Evolutionary conservation across 2,888 invertebrate species (phyloP).

Genomic region (Cabera pusaria): DNA sequence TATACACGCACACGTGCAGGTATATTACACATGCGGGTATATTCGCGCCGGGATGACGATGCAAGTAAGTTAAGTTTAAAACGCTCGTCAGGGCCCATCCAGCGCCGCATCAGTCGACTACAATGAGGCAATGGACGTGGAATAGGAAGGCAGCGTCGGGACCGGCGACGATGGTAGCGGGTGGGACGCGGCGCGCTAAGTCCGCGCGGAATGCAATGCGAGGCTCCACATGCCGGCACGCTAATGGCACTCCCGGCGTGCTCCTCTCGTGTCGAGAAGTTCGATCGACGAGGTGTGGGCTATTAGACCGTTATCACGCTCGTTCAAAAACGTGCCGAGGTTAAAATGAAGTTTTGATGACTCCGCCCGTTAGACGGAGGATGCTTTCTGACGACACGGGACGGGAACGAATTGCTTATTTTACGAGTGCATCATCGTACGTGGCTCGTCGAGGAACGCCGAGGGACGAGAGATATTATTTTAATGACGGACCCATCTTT

Average conservation of each 20-base stretch:
- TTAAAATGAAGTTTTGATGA: constrained; percentile 32
- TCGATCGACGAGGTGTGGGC: constrained; percentile 25
- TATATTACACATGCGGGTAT: too few relatives aligned
- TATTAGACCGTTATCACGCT: constrained; percentile 28
- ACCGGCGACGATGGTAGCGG: constrained; percentile 7
- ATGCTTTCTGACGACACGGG: background rate
- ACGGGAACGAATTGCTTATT: constrained; percentile 12
- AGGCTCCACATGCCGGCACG: constrained; percentile 6
- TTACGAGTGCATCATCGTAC: constrained; percentile 11
- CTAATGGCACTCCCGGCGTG: constrained; percentile 18
- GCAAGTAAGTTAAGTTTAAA: too few relatives aligned
- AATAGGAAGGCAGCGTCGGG: constrained; percentile 1
- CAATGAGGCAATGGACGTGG: constrained; percentile 29
- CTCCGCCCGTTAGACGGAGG: constrained; percentile 13
- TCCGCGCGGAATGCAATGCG: constrained; percentile 41
- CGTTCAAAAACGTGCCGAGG: constrained; percentile 19
- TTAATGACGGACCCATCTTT: constrained; percentile 24
- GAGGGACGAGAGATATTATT: constrained; percentile 14
- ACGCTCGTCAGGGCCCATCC: background rate
- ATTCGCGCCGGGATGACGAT: too few relatives aligned
- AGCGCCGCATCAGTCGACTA: constrained; percentile 1
- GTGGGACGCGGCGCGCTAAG: constrained; percentile 37
- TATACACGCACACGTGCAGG: too few relatives aligned
- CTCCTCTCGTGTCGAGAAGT: constrained; percentile 6
- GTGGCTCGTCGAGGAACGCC: constrained; percentile 11